Evolutionary conservation across 2,113 vertebrate genomes (phyloP).

Genomic region (Odontesthes bonariensis): DNA sequence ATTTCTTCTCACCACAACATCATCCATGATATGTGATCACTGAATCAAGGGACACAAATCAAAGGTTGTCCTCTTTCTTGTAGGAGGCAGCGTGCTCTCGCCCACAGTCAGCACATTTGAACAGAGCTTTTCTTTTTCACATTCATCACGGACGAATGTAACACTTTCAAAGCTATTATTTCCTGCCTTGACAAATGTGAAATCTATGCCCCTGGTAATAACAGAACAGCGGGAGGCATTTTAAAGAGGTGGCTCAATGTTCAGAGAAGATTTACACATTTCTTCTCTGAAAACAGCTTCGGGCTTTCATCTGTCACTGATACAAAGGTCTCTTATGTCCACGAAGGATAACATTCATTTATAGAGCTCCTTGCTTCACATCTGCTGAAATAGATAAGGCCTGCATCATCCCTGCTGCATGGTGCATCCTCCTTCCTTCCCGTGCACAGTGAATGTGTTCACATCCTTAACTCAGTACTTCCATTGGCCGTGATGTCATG

Average conservation of each 20-base stretch:
- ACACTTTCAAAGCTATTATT: slow-evolving; percentile 69
- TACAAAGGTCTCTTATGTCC: slow-evolving; percentile 28
- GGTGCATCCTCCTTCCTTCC: not conserved
- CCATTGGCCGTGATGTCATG: too few species aligned
- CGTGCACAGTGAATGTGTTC: not conserved
- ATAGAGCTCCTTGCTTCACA: slow-evolving; percentile 22
- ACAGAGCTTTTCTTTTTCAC: slow-evolving; percentile 34
- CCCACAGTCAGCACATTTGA: slow-evolving; percentile 57
- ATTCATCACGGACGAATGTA: slow-evolving; percentile 48
- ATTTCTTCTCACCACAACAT: slow-evolving; percentile 22
- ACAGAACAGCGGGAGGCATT: slow-evolving; percentile 43
- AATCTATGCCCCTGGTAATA: slow-evolving; percentile 59
- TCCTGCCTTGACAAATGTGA: slow-evolving; percentile 71
- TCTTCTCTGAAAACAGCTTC: slow-evolving; percentile 40
- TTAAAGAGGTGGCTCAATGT: slow-evolving; percentile 51
- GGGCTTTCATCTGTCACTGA: slow-evolving; percentile 47
- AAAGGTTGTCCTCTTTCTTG: slow-evolving; percentile 38
- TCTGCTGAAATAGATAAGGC: slow-evolving; percentile 32
- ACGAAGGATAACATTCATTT: slow-evolving; percentile 14
- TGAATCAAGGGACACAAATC: slow-evolving; percentile 70
- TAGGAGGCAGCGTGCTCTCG: slow-evolving; percentile 38
- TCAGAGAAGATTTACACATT: slow-evolving; percentile 58
- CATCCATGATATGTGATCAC: slow-evolving; percentile 65
- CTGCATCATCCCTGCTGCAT: not conserved
- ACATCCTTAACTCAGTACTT: not conserved